Percentiles rank a stretch among this genome's conserved stretches.
Evolutionary conservation across 2,888 invertebrate genomes (phyloP).

Genomic region (Drosophila nigricruria): DNA sequence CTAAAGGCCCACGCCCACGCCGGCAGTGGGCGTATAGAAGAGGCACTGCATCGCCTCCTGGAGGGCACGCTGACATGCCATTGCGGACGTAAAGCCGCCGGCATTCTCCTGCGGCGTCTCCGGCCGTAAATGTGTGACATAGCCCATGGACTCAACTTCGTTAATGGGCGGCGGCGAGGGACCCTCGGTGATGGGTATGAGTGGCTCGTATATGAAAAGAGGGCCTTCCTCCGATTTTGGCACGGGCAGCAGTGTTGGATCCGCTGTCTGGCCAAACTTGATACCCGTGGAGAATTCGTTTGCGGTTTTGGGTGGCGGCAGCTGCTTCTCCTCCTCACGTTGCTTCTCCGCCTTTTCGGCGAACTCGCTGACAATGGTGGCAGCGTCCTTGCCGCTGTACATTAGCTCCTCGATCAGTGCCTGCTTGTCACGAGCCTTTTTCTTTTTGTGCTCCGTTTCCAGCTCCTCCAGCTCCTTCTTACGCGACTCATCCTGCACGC

Average conservation of each 20-base stretch:
- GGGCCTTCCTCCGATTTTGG: slow-evolving; percentile 92
- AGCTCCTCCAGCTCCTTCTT: slow-evolving; percentile 89
- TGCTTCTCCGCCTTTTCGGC: slow-evolving; percentile 89
- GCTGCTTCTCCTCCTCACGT: slow-evolving; percentile 87
- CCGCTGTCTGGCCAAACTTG: slow-evolving; percentile 89
- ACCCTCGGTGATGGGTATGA: slow-evolving; percentile 88
- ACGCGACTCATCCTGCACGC: slow-evolving; percentile 90
- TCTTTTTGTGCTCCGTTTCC: slow-evolving; percentile 90
- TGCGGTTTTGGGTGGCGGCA: slow-evolving; percentile 84
- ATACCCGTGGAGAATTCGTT: slow-evolving; percentile 95
- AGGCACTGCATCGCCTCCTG: slow-evolving; percentile 95
- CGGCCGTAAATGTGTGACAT: slow-evolving; percentile 90
- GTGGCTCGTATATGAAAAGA: slow-evolving; percentile 89
- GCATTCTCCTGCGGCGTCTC: slow-evolving; percentile 92
- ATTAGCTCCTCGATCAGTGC: slow-evolving; percentile 97
- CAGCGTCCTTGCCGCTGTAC: slow-evolving; percentile 96
- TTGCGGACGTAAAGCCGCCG: slow-evolving; percentile 93
- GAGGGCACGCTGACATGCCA: slow-evolving; percentile 94
- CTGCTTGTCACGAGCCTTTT: slow-evolving; percentile 94
- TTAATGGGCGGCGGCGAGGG: slow-evolving; percentile 89
- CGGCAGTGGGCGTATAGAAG: slow-evolving; percentile 76
- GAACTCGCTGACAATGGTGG: slow-evolving; percentile 93
- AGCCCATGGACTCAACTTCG: slow-evolving; percentile 89
- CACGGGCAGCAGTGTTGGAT: slow-evolving; percentile 88
- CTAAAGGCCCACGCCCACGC: slow-evolving; percentile 29